phyloP scores from a whole-genome alignment of 2,888 invertebrate genomes.

The Penaeus monodon region DNA sequence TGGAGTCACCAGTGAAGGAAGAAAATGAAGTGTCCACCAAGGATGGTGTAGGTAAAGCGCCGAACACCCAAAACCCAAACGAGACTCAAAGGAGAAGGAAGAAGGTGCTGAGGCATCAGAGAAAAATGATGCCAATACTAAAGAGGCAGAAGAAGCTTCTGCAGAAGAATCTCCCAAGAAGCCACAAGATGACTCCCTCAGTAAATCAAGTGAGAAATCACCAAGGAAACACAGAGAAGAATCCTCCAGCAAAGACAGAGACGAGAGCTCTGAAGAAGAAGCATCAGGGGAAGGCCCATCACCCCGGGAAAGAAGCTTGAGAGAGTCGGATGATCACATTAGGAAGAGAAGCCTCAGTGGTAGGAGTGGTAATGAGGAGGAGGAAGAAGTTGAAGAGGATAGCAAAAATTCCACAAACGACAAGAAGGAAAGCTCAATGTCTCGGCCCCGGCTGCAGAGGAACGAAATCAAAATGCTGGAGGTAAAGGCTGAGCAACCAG shows the following conservation, averaged over 20 bases:
- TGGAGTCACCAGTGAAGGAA: background rate
- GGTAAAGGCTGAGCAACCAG: no score
- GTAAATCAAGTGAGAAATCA: background rate
- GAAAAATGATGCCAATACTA: background rate
- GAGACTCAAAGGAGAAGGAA: background rate
- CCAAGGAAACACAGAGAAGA: background rate
- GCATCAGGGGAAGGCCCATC: background rate
- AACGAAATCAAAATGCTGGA: constrained; percentile 34
- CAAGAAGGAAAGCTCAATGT: background rate
- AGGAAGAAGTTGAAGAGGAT: constrained; percentile 23
- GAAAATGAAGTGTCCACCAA: background rate
- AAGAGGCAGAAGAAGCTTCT: background rate
- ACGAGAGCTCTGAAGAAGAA: background rate
- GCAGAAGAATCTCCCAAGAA: background rate
- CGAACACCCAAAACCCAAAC: background rate
- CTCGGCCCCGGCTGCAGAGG: constrained; percentile 24
- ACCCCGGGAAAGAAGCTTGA: background rate
- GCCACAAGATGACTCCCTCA: background rate
- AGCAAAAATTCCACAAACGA: constrained; percentile 11
- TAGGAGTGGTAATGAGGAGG: background rate
- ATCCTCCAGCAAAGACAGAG: background rate
- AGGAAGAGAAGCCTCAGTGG: background rate
- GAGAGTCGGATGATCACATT: background rate
- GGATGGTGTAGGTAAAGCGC: no score
- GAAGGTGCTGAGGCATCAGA: background rate